Percentiles rank a stretch among this genome's conserved stretches.
These are phyloP conservation scores for Atta colombica DNA, from an alignment of 1,140 invertebrate genomes.

Conservation along the genomic window DNA sequence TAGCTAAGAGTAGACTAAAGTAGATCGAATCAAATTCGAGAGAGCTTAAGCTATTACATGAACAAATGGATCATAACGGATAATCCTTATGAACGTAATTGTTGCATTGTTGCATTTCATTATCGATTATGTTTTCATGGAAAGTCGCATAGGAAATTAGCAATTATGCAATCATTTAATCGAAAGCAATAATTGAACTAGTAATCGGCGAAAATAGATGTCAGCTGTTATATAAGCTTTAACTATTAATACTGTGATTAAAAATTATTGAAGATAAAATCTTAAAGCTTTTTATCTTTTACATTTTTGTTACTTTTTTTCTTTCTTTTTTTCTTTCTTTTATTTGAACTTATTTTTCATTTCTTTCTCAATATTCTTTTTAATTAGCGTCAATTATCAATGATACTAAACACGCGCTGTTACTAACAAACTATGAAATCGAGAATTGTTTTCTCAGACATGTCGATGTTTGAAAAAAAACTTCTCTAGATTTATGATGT, in stretches of 20 bases:
- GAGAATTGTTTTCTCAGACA: background rate
- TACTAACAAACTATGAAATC: background rate
- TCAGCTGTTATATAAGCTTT: background rate
- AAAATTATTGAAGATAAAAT: background rate
- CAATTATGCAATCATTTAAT: background rate
- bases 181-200: constrained; percentile 14
- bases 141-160: background rate
- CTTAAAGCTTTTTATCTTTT: background rate
- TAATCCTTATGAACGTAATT: constrained; percentile 34
- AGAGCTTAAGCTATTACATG: constrained; percentile 7
- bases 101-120: background rate
- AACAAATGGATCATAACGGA: constrained; percentile 52
- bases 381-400: constrained; percentile 5
- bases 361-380: background rate
- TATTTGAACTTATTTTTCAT: background rate
- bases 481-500: background rate
- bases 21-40: constrained; percentile 32
- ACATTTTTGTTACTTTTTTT: background rate
- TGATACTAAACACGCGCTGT: background rate
- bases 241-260: background rate
- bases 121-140: constrained; percentile 12
- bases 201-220: background rate
- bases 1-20: background rate
- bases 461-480: background rate
- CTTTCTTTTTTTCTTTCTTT: background rate